These are phyloP conservation scores for Tetrao urogallus DNA, from an alignment of 2,113 vertebrate genomes.

Conservation along the genomic window DNA sequence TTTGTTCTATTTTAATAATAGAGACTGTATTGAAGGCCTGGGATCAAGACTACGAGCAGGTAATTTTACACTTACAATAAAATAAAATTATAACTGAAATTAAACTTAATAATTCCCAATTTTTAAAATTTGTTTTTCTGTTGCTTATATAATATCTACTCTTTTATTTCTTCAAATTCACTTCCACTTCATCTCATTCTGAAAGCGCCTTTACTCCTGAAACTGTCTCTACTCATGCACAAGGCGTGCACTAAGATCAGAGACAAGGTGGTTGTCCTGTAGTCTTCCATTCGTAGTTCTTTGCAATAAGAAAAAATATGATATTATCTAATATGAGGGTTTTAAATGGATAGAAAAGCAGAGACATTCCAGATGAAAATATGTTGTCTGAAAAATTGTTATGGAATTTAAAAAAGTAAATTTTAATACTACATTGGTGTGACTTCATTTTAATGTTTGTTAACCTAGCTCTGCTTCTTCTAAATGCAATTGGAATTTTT, in stretches of 20 bases:
- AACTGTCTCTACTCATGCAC: constrained; percentile 21
- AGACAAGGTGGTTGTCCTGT: constrained; percentile 49
- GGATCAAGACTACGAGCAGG: constrained; percentile 83
- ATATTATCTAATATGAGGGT: constrained; percentile 31
- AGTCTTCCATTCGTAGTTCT: constrained; percentile 62
- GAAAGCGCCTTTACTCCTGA: constrained; percentile 49
- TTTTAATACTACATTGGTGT: neutral
- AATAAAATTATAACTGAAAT: neutral
- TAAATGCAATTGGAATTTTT: neutral
- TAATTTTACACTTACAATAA: constrained; percentile 57
- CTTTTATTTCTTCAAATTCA: constrained; percentile 73
- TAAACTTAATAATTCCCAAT: neutral
- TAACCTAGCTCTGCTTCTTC: neutral
- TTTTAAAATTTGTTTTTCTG: neutral
- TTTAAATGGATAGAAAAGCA: neutral
- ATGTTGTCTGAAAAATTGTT: neutral
- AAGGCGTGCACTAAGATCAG: constrained; percentile 48
- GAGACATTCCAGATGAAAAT: neutral
- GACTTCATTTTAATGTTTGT: neutral
- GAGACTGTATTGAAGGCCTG: constrained; percentile 53
- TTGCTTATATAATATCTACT: constrained; percentile 6
- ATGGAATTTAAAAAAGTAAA: neutral
- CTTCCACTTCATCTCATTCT: constrained; percentile 63
- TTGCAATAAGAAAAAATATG: constrained; percentile 62
- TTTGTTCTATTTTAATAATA: neutral